These are phyloP conservation scores for Chydorus sphaericus DNA, from an alignment of 2,888 invertebrate species.

Conservation along the genomic window DNA sequence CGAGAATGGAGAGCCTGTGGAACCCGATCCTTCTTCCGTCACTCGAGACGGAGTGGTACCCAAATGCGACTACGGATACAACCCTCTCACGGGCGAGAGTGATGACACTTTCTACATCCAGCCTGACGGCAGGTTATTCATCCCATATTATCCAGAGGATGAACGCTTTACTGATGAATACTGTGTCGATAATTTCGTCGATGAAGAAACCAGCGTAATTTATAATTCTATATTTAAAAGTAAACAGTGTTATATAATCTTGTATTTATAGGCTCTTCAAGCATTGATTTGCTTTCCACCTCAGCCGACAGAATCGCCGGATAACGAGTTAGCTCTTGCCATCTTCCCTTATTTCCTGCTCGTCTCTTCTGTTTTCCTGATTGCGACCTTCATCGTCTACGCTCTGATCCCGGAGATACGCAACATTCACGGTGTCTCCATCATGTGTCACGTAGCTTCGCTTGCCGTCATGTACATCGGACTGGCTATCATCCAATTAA, in stretches of 20 bases:
- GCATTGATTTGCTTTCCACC: conserved; percentile 7
- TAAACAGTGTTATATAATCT: not conserved
- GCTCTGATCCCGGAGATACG: conserved; percentile 45
- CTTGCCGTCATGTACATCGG: conserved; percentile 51
- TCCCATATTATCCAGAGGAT: not conserved
- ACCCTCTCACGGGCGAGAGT: not conserved
- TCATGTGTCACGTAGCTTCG: conserved; percentile 52
- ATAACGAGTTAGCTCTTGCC: not conserved
- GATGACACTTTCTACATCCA: conserved; percentile 4
- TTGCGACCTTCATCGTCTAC: conserved; percentile 50
- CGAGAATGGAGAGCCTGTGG: not conserved
- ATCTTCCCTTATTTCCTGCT: conserved; percentile 23
- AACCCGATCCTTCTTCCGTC: not conserved
- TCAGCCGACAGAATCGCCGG: not conserved
- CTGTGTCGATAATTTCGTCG: not conserved
- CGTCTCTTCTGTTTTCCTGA: conserved; percentile 48
- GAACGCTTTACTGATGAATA: not conserved
- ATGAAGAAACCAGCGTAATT: not conserved
- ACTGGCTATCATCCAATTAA: conserved; percentile 43
- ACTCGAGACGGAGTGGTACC: not conserved
- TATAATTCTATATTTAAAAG: not conserved
- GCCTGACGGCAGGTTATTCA: not conserved
- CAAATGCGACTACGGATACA: not conserved
- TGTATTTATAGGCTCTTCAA: not conserved
- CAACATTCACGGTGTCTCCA: conserved; percentile 50